phyloP scores from a whole-genome alignment of 2,113 vertebrate genomes.

The Gallinago undulata region DNA sequence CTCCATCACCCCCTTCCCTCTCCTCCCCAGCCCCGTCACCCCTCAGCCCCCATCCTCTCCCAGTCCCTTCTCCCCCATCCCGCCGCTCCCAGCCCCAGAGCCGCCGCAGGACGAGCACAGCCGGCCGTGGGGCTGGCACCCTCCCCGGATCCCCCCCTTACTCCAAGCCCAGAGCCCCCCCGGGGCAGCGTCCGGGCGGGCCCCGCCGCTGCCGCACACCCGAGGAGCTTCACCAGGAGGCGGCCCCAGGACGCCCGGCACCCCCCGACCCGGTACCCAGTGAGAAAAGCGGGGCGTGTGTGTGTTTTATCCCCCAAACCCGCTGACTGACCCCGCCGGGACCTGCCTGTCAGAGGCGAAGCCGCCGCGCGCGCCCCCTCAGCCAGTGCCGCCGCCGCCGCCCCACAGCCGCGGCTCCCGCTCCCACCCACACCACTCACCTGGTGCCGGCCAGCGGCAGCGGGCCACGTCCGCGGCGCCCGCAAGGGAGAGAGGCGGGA shows the following conservation, averaged over 20 bases:
- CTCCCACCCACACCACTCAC: not conserved
- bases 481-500: not conserved
- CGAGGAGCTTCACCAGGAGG: not conserved
- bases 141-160: no score
- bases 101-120: not conserved
- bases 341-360: not conserved
- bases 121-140: not conserved
- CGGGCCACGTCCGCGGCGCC: not conserved
- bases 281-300: not conserved
- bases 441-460: slow-evolving; percentile 29
- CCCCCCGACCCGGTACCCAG: not conserved
- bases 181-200: not conserved
- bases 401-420: not conserved
- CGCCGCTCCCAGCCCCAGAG: not conserved
- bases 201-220: not conserved
- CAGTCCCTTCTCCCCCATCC: not conserved
- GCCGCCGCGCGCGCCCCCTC: not conserved
- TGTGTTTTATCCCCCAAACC: not conserved
- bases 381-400: not conserved
- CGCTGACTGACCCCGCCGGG: not conserved
- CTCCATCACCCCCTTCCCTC: not conserved
- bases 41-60: not conserved
- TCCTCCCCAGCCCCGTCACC: not conserved
- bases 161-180: not conserved
- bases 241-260: not conserved